Base-by-base conservation (phyloP, 2,113 vertebrate genomes). In the Limnothrissa miodon region DNA sequence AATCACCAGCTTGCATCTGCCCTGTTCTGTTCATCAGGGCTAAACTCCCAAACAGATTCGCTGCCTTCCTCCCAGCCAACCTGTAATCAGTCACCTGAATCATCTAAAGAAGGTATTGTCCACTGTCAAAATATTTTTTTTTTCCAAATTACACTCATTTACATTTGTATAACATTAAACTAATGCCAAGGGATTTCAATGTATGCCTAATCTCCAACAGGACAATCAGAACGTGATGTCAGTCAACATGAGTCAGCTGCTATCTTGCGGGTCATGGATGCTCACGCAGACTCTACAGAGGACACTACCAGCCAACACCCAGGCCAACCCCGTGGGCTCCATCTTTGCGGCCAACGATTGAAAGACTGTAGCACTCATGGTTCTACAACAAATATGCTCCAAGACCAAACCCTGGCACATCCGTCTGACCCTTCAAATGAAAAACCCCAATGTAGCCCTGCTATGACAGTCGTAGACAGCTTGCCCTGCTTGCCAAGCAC, bases 1-100 rank as follows among this genome's bases (percentile, higher is more conserved):
- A 96, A 95, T 88, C 93, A 94, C 4, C 91, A 92, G 25, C 90
- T 94, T 25, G 89, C 91, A 9, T 91, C 92, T 11, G 88, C 91
- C 39, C 89, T 95, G 46, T 90, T 91, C 83, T 87, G 89, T 2
- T 90, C 88, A 29, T 92, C 92, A 0, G 87, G 85, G 0, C 86
- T 83, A 17, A 91, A 90, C 29, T 87, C 29, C 13, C 9, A 81
- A 17, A 17, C 51, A 17, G 45, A 7, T 62, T 15, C 53, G 19
- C 85, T 81, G 45, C 82, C 84, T 8, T 83, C 86, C 56, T 85
- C 80, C 6, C 79, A 83, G n/a, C 84, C 84, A 39, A 70, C 80
- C 42, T 23, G 79, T 15, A 78, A 89, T 9, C 82, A 59, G 70
- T 78, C 88, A 0, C 45, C 66, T 6, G 48, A 84, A 66, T 44